These are phyloP conservation scores for Zaprionus gabonicus DNA, from an alignment of 1,140 invertebrate genomes.

Conservation along the genomic window DNA sequence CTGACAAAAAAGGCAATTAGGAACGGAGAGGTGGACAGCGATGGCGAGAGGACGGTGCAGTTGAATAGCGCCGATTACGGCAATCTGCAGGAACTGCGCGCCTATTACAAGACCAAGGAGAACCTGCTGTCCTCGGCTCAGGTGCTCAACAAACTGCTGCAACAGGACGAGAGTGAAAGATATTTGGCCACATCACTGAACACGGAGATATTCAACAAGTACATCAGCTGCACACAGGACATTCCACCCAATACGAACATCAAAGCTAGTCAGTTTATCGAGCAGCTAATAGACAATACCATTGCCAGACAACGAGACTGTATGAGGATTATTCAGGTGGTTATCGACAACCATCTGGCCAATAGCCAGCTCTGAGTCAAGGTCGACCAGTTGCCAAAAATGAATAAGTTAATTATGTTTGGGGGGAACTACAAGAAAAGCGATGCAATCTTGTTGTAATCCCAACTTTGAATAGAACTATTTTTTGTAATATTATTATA, in stretches of 20 bases:
- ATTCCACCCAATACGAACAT: conserved; percentile 79
- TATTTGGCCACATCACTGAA: conserved; percentile 79
- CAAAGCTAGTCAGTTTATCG: conserved; percentile 76
- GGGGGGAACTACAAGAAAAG: conserved; percentile 3
- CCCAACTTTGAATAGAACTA: conserved; percentile 23
- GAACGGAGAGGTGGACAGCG: conserved; percentile 22
- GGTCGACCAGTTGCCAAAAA: conserved; percentile 3
- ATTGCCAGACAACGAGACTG: conserved; percentile 76
- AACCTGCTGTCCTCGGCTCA: conserved; percentile 67
- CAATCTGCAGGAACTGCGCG: conserved; percentile 70
- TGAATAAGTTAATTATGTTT: neutral
- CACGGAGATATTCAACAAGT: conserved; percentile 80
- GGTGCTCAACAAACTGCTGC: conserved; percentile 67
- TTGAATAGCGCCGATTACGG: conserved; percentile 70
- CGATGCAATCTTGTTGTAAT: conserved; percentile 2
- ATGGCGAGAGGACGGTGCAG: conserved; percentile 51
- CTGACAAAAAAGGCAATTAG: conserved; percentile 69
- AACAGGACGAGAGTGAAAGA: conserved; percentile 70
- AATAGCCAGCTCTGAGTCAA: conserved; percentile 66
- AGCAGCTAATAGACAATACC: conserved; percentile 78
- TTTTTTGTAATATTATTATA: conserved; percentile 33
- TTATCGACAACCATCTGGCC: conserved; percentile 76
- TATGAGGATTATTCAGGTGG: conserved; percentile 73
- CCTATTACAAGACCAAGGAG: conserved; percentile 73
- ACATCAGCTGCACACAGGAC: conserved; percentile 81